Base-by-base conservation (phyloP, 2,113 vertebrate genomes). In the Chloropsis hardwickii region DNA sequence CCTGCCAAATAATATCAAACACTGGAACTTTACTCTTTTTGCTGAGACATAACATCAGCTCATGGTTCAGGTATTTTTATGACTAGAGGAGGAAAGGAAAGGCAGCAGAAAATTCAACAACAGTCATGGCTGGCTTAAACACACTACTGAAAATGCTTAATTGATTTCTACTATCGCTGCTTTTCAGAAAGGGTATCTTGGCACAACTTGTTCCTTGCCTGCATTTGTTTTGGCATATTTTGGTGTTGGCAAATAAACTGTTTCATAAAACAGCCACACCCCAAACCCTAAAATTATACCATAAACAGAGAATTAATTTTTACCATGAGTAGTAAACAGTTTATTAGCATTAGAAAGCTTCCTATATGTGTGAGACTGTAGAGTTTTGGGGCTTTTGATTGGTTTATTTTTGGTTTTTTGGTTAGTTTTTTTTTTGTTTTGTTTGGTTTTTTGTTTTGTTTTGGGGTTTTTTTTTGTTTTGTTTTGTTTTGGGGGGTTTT, bases 1-100 rank as follows among this genome's bases (percentile, higher is more conserved):
- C n/a, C 16, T 51, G 39, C 18, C 33, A 72, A 78, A 48, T 3
- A 74, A 25, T 16, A 81, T 22, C 14, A 50, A 79, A 56, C 39
- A 81, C 24, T 31, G 12, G 11, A 73, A 82, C 14, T n/a, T 51
- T 0, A 58, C 24, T 86, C 7, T 27, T 91, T 57, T 45, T 73
- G 25, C 40, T 11, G 28, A 53, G 23, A 40, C 8, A 4, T 44
- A 54, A 22, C 29, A 70, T 45, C 64, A 76, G 37, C 13, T 84
- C 28, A 42, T 0, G 3, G 21, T 44, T 87, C 53, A 67, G 0
- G 0, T 33, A 39, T 18, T 35, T 58, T 61, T 76, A 37, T 1
- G 14, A 57, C 20, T 51, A 24, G 8, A 37, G 17, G 1, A 65
- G 28, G 28, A 89, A 33, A 80, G 7, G 13, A 53, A 35, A 88